Evolutionary conservation across 2,797 vertebrate species (phyloP).

Genomic region (Podargus strigoides): DNA sequence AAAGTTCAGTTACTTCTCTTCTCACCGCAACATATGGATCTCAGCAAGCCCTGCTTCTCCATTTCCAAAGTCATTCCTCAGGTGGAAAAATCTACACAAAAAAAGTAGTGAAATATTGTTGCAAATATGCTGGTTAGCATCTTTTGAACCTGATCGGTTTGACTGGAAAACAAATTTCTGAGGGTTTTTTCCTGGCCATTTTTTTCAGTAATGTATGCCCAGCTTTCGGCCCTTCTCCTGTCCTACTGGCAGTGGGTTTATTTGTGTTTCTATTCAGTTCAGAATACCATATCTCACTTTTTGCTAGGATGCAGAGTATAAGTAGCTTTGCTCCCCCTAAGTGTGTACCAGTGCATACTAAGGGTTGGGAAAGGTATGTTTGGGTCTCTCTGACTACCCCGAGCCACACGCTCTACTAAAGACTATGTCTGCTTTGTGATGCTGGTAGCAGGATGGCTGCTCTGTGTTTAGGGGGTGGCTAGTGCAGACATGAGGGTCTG

Average conservation of each 20-base stretch:
- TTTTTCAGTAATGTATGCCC: not conserved
- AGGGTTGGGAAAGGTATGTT: not conserved
- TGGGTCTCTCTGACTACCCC: not conserved
- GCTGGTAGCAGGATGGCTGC: not conserved
- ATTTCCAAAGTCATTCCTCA: not conserved
- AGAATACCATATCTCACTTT: not conserved
- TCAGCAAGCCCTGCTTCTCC: slow-evolving; percentile 17
- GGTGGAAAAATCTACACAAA: not conserved
- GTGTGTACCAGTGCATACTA: not conserved
- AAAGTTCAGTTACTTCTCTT: not conserved
- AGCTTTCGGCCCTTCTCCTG: not conserved
- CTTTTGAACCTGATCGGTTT: not conserved
- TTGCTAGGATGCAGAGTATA: not conserved
- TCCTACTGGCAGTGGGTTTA: not conserved
- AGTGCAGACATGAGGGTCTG: not conserved
- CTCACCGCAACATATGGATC: not conserved
- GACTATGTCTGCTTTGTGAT: not conserved
- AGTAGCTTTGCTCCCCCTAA: not conserved
- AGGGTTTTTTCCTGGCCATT: not conserved
- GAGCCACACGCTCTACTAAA: rapidly evolving
- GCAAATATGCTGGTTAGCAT: not conserved
- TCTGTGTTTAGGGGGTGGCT: not conserved
- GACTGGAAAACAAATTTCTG: not conserved
- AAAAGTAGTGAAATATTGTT: not conserved
- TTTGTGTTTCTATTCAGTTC: not conserved